Base-by-base conservation (phyloP, 2,113 vertebrate genomes). In the Bucco capensis region DNA sequence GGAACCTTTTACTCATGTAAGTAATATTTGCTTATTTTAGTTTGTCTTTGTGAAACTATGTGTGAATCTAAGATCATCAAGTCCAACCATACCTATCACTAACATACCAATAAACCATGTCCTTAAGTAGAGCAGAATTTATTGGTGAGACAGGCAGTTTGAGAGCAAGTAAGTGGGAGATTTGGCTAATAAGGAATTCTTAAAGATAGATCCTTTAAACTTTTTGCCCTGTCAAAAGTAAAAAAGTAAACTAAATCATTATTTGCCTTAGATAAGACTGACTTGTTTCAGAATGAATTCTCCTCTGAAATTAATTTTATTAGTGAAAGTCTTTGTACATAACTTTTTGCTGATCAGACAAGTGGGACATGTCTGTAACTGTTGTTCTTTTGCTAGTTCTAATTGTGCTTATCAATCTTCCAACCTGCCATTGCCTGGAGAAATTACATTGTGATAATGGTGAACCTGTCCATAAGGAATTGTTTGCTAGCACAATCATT, bases 381-480 rank as follows among this genome's bases (percentile, higher is more conserved):
- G 35, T 47, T 53, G 14, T 1, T 19, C 42, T 72, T 70, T 42
- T 14, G 6, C 47, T 62, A 80, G 25, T 37, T 85, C 53, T 78
- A 33, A 16, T 25, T 28, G 5, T 40, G 24, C 47, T 42, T 9
- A 67, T 75, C 40, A 60, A n/a, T 51, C 12, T 11, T 8, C 9
- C 12, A 73, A 70, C 14, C 27, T 80, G n/a, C 30, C 6, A 3
- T 15, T 64, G 19, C 40, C 31, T 56, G 54, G 8, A 88, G 67
- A 72, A 61, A 37, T 51, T 19, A 10, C 18, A 23, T 42, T 0
- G 0, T 38, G 30, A 38, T 50, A 38, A 37, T 12, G 37, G 21
- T 47, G 28, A 49, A 28, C 38, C 50, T 57, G 31, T 37, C 33
- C 35, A 2, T 19, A 46, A 50, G 8, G 8, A 42, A 73, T 57